These are phyloP conservation scores for Yponomeuta plumbellus DNA, from an alignment of 2,888 invertebrate genomes.

Conservation along the genomic window DNA sequence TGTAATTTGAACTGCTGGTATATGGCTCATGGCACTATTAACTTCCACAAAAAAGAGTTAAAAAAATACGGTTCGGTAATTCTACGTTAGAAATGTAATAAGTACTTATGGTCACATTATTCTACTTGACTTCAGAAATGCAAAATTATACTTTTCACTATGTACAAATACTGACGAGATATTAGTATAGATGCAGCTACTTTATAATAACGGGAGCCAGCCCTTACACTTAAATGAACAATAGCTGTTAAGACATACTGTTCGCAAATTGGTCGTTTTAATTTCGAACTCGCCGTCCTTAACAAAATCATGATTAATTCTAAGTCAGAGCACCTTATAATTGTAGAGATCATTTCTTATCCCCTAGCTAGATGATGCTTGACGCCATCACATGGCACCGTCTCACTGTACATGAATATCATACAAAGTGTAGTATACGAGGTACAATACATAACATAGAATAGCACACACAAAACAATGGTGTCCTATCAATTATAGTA, in stretches of 20 bases:
- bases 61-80: not conserved
- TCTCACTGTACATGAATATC: slow-evolving; percentile 62
- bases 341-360: slow-evolving; percentile 74
- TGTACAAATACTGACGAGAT: slow-evolving; percentile 12
- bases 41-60: not conserved
- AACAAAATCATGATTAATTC: slow-evolving; percentile 38
- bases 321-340: slow-evolving; percentile 77
- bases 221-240: slow-evolving; percentile 51
- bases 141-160: slow-evolving; percentile 42
- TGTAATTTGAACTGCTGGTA: not conserved
- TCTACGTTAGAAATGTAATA: slow-evolving; percentile 31
- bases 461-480: slow-evolving; percentile 41
- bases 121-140: slow-evolving; percentile 57
- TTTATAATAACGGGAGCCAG: slow-evolving; percentile 50
- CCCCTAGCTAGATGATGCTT: slow-evolving; percentile 45
- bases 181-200: slow-evolving; percentile 23
- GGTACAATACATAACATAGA: slow-evolving; percentile 31
- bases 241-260: slow-evolving; percentile 49
- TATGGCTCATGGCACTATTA: slow-evolving; percentile 10
- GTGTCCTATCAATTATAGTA: not conserved
- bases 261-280: slow-evolving; percentile 53
- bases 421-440: slow-evolving; percentile 62
- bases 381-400: slow-evolving; percentile 66
- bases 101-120: slow-evolving; percentile 57
- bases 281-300: slow-evolving; percentile 48